phyloP scores from a whole-genome alignment of 2,888 invertebrate species.

The Zonitis immaculata region DNA sequence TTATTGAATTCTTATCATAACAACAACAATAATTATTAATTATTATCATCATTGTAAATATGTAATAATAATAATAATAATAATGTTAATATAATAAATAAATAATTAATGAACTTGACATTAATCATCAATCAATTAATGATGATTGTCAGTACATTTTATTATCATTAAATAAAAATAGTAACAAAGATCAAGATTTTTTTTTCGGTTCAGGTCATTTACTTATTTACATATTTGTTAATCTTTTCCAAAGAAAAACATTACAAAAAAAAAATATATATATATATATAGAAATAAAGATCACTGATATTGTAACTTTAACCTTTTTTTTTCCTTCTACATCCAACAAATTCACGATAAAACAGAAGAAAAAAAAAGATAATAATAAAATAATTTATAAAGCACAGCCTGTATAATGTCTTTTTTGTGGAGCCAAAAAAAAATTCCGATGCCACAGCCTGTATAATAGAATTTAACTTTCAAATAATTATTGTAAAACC shows the following conservation, averaged over 20 bases:
- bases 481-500: no score
- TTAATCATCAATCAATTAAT: neutral
- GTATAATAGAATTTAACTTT: no score
- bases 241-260: no score
- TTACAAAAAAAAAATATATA: neutral
- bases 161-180: neutral
- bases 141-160: neutral
- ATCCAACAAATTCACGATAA: no score
- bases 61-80: neutral
- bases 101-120: conserved; percentile 13
- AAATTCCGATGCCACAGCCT: no score
- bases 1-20: neutral
- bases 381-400: no score
- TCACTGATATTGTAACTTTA: neutral
- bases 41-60: neutral
- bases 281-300: neutral
- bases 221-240: neutral
- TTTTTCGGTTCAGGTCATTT: neutral
- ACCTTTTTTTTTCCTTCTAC: no score
- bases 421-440: no score
- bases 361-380: no score
- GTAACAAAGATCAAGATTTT: neutral
- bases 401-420: no score
- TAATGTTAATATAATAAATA: neutral
- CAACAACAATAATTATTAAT: neutral